Conservation (phyloP, 2,797 vertebrate genomes). For the Silurus lanzhouensis region DNA sequence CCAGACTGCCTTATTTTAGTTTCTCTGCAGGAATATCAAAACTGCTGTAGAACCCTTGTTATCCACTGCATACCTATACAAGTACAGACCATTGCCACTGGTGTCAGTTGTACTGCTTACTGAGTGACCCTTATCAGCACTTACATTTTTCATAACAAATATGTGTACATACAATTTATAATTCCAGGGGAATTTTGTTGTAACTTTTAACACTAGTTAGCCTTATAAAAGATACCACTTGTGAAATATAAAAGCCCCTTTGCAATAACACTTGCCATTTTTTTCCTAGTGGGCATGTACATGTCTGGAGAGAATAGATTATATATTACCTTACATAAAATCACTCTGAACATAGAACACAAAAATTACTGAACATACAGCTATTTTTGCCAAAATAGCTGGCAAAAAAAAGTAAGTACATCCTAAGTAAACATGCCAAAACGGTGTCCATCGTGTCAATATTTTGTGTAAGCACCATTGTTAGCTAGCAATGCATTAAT, state of each 20-base stretch:
- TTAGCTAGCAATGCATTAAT: too few species aligned
- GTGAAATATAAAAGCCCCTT: not conserved
- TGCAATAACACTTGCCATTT: not conserved
- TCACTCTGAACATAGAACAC: too few species aligned
- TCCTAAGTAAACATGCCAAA: too few species aligned
- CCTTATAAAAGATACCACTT: not conserved
- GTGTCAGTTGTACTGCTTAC: constrained; percentile 47
- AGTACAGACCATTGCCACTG: constrained; percentile 50
- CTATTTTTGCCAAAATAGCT: too few species aligned
- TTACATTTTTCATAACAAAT: constrained; percentile 28
- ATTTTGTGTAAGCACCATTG: too few species aligned
- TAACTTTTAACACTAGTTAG: constrained; percentile 15
- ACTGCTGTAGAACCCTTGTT: constrained; percentile 30
- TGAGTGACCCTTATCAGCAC: constrained; percentile 24
- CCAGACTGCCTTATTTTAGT: constrained; percentile 22
- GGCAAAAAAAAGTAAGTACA: too few species aligned
- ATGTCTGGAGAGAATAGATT: not conserved
- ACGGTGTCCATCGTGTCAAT: too few species aligned
- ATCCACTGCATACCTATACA: constrained; percentile 52
- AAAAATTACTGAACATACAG: too few species aligned
- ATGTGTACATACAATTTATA: not conserved
- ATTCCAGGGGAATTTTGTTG: not conserved
- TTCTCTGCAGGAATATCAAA: constrained; percentile 28
- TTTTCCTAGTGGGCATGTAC: not conserved
- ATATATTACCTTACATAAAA: not conserved